Evolutionary conservation across 2,888 invertebrate species (phyloP).

Genomic region (Hypomecis punctinalis): DNA sequence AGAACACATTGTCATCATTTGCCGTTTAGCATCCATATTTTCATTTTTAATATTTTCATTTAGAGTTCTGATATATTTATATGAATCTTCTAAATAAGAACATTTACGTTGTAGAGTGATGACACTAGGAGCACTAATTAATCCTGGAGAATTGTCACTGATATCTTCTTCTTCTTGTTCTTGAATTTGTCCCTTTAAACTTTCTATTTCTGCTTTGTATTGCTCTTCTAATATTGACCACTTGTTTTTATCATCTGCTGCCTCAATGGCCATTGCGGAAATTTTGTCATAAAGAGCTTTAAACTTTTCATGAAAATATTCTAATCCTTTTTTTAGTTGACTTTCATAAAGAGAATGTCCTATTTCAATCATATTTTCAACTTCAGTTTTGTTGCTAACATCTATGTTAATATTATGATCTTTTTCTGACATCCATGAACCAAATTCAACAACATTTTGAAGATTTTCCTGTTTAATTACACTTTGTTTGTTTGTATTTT

Average conservation of each 20-base stretch:
- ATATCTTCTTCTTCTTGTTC: conserved; percentile 64
- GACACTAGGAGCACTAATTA: conserved; percentile 55
- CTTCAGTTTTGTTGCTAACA: conserved; percentile 55
- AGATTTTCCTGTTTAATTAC: conserved; percentile 36
- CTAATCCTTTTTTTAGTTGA: conserved; percentile 66
- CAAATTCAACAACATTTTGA: conserved; percentile 59
- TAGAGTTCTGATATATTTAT: conserved; percentile 74
- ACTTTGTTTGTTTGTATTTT: conserved; percentile 49
- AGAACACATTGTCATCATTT: conserved; percentile 69
- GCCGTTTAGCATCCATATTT: conserved; percentile 75
- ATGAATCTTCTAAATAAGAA: conserved; percentile 72
- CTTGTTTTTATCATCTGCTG: conserved; percentile 71
- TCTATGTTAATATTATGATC: conserved; percentile 58
- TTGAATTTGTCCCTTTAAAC: conserved; percentile 61
- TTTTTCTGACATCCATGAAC: conserved; percentile 67
- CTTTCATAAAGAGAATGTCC: conserved; percentile 63
- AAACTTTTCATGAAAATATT: conserved; percentile 77
- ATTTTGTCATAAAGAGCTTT: conserved; percentile 75
- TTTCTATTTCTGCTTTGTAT: conserved; percentile 76
- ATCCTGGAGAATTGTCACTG: conserved; percentile 72
- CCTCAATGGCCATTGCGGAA: conserved; percentile 69
- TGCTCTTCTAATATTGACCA: conserved; percentile 77
- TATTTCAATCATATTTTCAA: conserved; percentile 56
- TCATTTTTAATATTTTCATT: conserved; percentile 83
- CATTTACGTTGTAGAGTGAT: conserved; percentile 71